Percentiles rank a stretch among this genome's conserved stretches.
These are phyloP conservation scores for Cyphomyrus discorhynchus DNA, from an alignment of 2,113 vertebrate species.

Conservation along the genomic window DNA sequence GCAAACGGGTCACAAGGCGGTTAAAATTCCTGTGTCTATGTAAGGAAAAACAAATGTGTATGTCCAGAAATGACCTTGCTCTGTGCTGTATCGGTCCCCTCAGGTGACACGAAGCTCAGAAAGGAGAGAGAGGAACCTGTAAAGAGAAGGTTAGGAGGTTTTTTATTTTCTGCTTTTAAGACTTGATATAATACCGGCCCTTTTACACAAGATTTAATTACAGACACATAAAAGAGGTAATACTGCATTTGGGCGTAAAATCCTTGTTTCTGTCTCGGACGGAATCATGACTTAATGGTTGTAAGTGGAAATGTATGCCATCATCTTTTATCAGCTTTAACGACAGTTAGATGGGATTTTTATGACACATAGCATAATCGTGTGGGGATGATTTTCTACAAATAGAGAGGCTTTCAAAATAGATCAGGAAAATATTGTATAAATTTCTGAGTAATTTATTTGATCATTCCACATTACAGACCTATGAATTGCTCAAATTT, in stretches of 20 bases:
- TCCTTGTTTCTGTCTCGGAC: constrained; percentile 42
- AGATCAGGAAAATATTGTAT: constrained; percentile 86
- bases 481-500: constrained; percentile 96
- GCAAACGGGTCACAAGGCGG: constrained; percentile 83
- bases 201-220: constrained; percentile 29
- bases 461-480: constrained; percentile 96
- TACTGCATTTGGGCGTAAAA: constrained; percentile 45
- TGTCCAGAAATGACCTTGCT: constrained; percentile 77
- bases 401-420: constrained; percentile 72
- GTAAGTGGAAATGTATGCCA: constrained; percentile 55
- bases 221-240: constrained; percentile 31
- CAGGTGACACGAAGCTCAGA: constrained; percentile 19
- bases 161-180: constrained; percentile 35
- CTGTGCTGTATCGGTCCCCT: constrained; percentile 54
- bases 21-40: constrained; percentile 62
- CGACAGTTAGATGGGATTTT: constrained; percentile 54
- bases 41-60: constrained; percentile 69
- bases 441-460: constrained; percentile 93
- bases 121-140: neutral
- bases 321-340: constrained; percentile 63
- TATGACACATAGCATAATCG: constrained; percentile 66
- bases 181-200: constrained; percentile 46
- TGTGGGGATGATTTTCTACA: constrained; percentile 64
- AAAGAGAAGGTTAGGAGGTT: constrained; percentile 4
- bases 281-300: constrained; percentile 40